Percentiles rank a stretch among this genome's conserved stretches.
Evolutionary conservation across 2,797 vertebrate genomes (phyloP).

Genomic region (Coreius guichenoti): DNA sequence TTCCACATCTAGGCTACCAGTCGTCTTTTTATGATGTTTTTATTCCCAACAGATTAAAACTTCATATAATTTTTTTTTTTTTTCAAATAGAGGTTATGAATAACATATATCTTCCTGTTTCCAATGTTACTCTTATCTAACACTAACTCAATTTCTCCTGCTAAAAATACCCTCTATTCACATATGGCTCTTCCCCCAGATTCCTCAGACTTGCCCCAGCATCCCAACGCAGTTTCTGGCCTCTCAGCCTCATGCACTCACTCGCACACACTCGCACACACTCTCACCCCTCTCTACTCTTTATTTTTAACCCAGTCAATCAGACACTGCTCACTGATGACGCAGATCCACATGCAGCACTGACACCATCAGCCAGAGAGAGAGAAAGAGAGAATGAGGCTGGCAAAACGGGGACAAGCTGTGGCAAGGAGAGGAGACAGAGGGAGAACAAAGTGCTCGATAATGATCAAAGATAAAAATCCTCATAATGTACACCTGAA

Average conservation of each 20-base stretch:
- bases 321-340: conserved; percentile 75
- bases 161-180: conserved; percentile 34
- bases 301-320: conserved; percentile 82
- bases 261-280: conserved; percentile 35
- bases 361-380: conserved; percentile 62
- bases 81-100: background rate
- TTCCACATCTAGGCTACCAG: no score
- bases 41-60: background rate
- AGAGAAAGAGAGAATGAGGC: conserved; percentile 62
- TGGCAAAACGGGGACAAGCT: conserved; percentile 29
- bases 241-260: conserved; percentile 31
- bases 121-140: conserved; percentile 10
- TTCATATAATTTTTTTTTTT: background rate
- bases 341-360: conserved; percentile 74
- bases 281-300: conserved; percentile 45
- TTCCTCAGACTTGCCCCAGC: conserved; percentile 44
- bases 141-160: conserved; percentile 3
- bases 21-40: no score
- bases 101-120: conserved; percentile 14
- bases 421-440: background rate
- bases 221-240: conserved; percentile 40
- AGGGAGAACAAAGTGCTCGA: conserved; percentile 4
- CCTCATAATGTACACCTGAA: background rate
- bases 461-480: background rate
- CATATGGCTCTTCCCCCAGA: conserved; percentile 43